A percentile compares a stretch with the other conserved stretches of the same genome.
Evolutionary conservation across 1,140 invertebrate genomes (phyloP).

Genomic region (Macrocentrus cingulum): DNA sequence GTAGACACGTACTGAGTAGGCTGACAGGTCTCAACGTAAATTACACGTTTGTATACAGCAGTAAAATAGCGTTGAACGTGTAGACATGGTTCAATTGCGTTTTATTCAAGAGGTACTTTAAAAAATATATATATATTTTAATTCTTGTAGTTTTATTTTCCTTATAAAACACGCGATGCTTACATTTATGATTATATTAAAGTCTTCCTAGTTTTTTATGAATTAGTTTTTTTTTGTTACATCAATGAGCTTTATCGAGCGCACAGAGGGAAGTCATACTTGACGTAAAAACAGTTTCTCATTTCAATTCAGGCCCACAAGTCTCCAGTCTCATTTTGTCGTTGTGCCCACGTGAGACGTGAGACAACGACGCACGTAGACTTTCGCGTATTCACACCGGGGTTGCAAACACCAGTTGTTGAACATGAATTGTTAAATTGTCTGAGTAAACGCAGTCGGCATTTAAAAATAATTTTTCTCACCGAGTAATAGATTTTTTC

Average conservation of each 20-base stretch:
- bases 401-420: slow-evolving; percentile 25
- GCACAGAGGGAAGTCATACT: no score
- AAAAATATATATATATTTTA: no score
- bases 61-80: slow-evolving; percentile 2
- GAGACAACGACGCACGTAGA: slow-evolving; percentile 26
- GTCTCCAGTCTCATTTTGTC: not conserved
- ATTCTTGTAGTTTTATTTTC: no score
- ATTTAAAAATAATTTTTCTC: slow-evolving; percentile 40
- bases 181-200: not conserved
- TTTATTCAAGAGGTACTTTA: not conserved
- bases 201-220: not conserved
- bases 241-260: no score
- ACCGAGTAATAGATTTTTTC: not conserved
- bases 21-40: slow-evolving; percentile 22
- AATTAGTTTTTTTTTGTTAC: not conserved
- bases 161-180: no score
- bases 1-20: slow-evolving; percentile 20
- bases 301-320: slow-evolving; percentile 8
- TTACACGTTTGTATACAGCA: slow-evolving; percentile 19
- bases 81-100: slow-evolving; percentile 5
- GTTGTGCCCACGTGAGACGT: not conserved
- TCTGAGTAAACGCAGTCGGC: slow-evolving; percentile 41
- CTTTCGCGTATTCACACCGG: slow-evolving; percentile 41
- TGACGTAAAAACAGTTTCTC: slow-evolving; percentile 8
- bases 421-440: slow-evolving; percentile 54